These are phyloP conservation scores for Arenaria interpres DNA, from an alignment of 2,113 vertebrate species.

Conservation along the genomic window DNA sequence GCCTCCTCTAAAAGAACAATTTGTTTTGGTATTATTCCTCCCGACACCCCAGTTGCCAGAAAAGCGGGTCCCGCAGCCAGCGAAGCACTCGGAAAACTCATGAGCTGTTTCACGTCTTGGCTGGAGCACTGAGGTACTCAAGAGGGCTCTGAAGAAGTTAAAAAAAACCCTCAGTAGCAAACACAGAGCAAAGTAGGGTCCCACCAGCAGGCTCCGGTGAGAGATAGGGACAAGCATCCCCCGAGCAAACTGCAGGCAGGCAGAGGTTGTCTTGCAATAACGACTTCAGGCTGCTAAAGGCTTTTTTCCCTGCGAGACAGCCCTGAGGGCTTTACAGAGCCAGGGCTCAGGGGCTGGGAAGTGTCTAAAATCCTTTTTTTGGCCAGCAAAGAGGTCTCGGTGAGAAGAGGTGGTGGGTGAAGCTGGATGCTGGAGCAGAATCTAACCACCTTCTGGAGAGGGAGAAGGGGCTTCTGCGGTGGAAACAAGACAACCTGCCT, in stretches of 20 bases:
- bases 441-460: not conserved
- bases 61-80: not conserved
- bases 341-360: not conserved
- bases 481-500: not conserved
- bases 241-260: not conserved
- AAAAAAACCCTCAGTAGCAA: not conserved
- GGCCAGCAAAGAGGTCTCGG: not conserved
- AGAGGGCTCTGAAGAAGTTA: not conserved
- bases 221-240: not conserved
- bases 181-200: not conserved
- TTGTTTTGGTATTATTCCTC: not conserved
- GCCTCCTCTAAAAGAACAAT: not conserved
- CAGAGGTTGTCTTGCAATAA: too few relatives aligned
- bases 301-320: not conserved
- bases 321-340: not conserved
- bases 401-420: not conserved
- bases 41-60: fast-evolving
- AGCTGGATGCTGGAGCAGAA: not conserved
- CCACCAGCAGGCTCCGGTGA: not conserved
- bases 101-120: fast-evolving
- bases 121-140: fast-evolving
- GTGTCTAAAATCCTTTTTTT: not conserved
- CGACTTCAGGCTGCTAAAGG: not conserved
- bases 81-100: fast-evolving
- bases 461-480: not conserved